Conservation (phyloP, 2,888 invertebrate genomes). For the Mimas tiliae region DNA sequence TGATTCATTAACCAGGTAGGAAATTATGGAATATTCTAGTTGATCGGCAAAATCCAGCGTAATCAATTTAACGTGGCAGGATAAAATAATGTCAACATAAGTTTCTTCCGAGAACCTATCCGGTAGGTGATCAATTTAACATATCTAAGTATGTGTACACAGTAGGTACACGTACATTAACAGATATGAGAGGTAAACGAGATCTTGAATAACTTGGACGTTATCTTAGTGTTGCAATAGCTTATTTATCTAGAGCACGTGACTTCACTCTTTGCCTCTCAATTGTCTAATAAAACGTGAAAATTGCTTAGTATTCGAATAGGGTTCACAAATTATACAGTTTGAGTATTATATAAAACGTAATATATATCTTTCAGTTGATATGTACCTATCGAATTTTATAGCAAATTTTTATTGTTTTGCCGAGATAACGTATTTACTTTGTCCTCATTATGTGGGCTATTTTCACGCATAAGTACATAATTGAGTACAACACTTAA, state of each 20-base stretch:
- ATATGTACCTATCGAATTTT: too few species aligned
- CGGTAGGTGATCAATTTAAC: constrained; percentile 17
- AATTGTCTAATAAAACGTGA: neutral
- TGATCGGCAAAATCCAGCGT: neutral
- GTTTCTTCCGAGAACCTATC: neutral
- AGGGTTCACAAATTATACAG: too few species aligned
- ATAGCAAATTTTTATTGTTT: too few species aligned
- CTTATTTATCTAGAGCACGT: constrained; percentile 47
- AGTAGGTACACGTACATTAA: constrained; percentile 32
- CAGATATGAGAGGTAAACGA: constrained; percentile 27
- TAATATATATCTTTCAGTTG: too few species aligned
- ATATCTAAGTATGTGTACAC: constrained; percentile 34
- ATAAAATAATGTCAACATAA: neutral
- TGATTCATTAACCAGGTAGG: too few species aligned
- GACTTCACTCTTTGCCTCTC: constrained; percentile 30
- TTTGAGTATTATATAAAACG: too few species aligned
- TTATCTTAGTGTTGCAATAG: constrained; percentile 43
- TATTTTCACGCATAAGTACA: neutral
- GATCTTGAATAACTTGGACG: constrained; percentile 32
- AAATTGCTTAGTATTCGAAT: too few species aligned
- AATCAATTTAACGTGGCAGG: too few species aligned
- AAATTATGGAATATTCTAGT: neutral
- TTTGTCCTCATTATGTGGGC: neutral
- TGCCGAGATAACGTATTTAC: too few species aligned
- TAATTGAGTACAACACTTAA: neutral